Evolutionary conservation across 2,797 vertebrate genomes (phyloP), one percentile per base, ranked within the genome.

Genomic region (Chiloscyllium punctatum): DNA sequence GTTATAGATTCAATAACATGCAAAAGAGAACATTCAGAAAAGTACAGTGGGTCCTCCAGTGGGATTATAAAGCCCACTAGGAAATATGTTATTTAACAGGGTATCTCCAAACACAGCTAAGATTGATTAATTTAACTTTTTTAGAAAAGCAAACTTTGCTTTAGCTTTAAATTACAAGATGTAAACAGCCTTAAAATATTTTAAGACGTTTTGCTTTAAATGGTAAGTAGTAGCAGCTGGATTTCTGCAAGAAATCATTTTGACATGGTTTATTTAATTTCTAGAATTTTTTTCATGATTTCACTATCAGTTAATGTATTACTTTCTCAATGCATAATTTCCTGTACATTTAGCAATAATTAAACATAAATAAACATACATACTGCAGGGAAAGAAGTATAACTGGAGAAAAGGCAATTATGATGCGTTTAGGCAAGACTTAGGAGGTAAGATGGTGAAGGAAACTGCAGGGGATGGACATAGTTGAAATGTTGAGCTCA

Each of bases 21-120:
- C 98, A 97, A 97, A 96, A 97, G 96, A 97, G 97, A 96, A 79
- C 96, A 96, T 97, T 96, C 97, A 97, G 96, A 57, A 97, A 96
- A 97, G 97, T 98, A 97, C 97, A 97, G 97, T 96, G 97, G 97
- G 97, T 98, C 98, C 98, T 98, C 97, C 96, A 96, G 96, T 96
- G 97, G 96, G 96, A 96, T 96, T 96, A 96, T 71, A 27, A 95
- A 74, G 87, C 95, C 95, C 95, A 95, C 94, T 69, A 72, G 42
- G 42, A 94, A 94, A 94, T 72, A 33, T 77, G n/a, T 53, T 15
- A 30, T 77, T 92, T 42, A 25, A n/a, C 42, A 8, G 69, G 11
- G 42, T 33, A 53, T 9, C 62, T 66, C 57, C 71, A 77, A 21
- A 94, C 51, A 21, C 71, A 95, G 25, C 18, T 72, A 15, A 95